These are phyloP conservation scores for Argyresthia goedartella DNA, from an alignment of 2,888 invertebrate genomes.

Conservation along the genomic window DNA sequence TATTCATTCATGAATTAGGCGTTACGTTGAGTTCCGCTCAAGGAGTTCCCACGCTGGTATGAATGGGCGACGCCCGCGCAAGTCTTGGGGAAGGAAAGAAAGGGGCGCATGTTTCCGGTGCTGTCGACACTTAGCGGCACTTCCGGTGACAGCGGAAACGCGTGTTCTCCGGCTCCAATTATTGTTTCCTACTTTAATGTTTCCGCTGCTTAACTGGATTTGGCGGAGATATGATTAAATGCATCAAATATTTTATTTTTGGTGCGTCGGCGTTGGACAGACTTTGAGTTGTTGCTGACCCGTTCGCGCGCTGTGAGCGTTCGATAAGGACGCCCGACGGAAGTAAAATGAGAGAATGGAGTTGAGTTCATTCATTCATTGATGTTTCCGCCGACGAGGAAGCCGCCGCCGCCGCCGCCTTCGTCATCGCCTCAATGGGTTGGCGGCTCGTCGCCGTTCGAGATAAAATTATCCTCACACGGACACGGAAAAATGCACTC, in stretches of 20 bases:
- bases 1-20: slow-evolving; percentile 53
- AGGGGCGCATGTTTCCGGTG: slow-evolving; percentile 62
- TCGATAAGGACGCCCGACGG: slow-evolving; percentile 25
- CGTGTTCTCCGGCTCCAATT: slow-evolving; percentile 57
- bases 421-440: slow-evolving; percentile 12
- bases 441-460: neutral
- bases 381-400: slow-evolving; percentile 42
- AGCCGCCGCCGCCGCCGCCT: too few relatives aligned
- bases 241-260: neutral
- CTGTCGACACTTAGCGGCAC: slow-evolving; percentile 45
- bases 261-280: neutral
- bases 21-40: slow-evolving; percentile 40
- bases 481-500: neutral
- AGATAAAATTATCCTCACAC: neutral
- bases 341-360: slow-evolving; percentile 40
- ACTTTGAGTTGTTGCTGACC: neutral
- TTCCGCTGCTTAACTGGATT: slow-evolving; percentile 29
- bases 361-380: slow-evolving; percentile 52
- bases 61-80: slow-evolving; percentile 28
- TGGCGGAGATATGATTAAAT: slow-evolving; percentile 3
- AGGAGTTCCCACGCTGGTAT: slow-evolving; percentile 47
- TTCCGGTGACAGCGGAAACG: slow-evolving; percentile 57
- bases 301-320: too few relatives aligned
- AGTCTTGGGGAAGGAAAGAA: slow-evolving; percentile 37
- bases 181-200: slow-evolving; percentile 58